Conservation (phyloP, 1,140 invertebrate genomes). For the Thaumetopoea pityocampa region DNA sequence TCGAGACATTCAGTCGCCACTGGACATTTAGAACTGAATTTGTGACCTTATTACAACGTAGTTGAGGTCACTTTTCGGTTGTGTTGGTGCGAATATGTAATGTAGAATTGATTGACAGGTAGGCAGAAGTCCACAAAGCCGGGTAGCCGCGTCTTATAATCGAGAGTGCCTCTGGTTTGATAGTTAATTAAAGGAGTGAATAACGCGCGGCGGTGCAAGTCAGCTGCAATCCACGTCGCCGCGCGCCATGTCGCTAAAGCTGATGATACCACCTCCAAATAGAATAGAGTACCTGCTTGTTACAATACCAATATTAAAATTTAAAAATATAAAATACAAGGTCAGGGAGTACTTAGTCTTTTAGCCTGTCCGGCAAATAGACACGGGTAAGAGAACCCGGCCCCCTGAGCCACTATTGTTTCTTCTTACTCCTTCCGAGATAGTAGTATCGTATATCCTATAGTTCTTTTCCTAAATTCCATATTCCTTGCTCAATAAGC, state of each 20-base stretch:
- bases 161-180: conserved; percentile 60
- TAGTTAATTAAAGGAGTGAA: conserved; percentile 73
- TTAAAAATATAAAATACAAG: no score
- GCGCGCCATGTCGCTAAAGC: conserved; percentile 24
- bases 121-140: conserved; percentile 49
- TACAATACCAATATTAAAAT: no score
- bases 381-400: no score
- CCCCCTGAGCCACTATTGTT: no score
- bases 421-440: no score
- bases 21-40: conserved; percentile 2
- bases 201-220: conserved; percentile 55
- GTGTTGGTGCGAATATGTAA: conserved; percentile 25
- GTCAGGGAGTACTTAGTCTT: no score
- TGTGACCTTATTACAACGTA: conserved; percentile 22
- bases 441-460: no score
- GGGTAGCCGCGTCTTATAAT: conserved; percentile 66
- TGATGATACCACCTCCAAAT: conserved; percentile 21
- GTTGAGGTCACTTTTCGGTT: conserved; percentile 28
- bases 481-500: no score
- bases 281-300: no score
- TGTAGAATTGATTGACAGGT: conserved; percentile 27
- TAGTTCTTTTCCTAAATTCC: no score
- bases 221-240: conserved; percentile 54
- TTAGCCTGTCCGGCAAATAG: no score
- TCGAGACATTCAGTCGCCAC: conserved; percentile 61